Evolutionary conservation across 64 coral and sea anemone species (phyloP).

Genomic region (Montipora foliosa): DNA sequence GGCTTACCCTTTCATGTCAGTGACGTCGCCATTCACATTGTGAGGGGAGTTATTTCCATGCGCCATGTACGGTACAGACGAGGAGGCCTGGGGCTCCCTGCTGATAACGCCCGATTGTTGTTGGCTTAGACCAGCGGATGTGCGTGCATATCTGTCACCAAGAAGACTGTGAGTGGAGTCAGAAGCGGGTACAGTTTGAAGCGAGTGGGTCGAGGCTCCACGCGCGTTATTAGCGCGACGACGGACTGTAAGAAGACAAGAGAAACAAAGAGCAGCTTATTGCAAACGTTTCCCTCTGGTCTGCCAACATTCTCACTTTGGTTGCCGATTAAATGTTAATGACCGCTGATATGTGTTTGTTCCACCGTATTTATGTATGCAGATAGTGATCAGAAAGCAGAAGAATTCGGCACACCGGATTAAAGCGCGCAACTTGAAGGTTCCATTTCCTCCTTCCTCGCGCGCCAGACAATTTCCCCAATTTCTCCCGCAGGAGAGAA

Average conservation of each 20-base stretch:
- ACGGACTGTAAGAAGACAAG: constrained; percentile 14
- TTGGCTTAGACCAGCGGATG: constrained; percentile 41
- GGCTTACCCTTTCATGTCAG: constrained; percentile 16
- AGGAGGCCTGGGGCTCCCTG: constrained; percentile 69
- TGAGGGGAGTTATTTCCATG: constrained; percentile 46
- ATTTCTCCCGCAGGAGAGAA: no score
- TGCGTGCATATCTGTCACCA: constrained; percentile 63
- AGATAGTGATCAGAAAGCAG: neutral
- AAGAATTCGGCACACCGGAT: no score
- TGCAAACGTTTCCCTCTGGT: no score
- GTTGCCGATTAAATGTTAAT: neutral
- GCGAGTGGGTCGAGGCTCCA: constrained; percentile 72
- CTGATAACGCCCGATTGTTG: constrained; percentile 38
- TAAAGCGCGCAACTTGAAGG: no score
- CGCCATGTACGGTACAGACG: constrained; percentile 76
- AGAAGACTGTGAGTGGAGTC: constrained; percentile 42
- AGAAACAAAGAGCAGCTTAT: neutral
- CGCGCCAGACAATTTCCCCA: no score
- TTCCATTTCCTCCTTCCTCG: no score
- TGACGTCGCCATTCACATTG: constrained; percentile 18
- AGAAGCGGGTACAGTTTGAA: constrained; percentile 59
- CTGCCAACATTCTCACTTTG: neutral
- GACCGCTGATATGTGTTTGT: neutral
- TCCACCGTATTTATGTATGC: neutral
- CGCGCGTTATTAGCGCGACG: constrained; percentile 58